phyloP scores from a whole-genome alignment of 2,888 invertebrate genomes.

The Sarcophaga rosellei region DNA sequence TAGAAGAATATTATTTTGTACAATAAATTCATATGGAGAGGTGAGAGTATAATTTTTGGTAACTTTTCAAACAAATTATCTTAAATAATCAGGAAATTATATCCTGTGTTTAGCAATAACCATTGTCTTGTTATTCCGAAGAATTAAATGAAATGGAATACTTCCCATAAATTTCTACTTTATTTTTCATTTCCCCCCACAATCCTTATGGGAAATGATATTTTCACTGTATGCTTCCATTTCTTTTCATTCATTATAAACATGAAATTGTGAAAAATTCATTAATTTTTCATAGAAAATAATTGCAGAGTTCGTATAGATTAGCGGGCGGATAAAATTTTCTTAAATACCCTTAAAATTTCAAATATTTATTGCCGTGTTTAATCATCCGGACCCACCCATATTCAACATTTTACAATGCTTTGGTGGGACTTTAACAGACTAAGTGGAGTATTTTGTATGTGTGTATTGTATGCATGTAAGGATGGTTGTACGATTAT shows the following conservation, averaged over 20 bases:
- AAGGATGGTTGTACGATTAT: conserved; percentile 4
- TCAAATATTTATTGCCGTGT: conserved; percentile 50
- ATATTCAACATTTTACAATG: conserved; percentile 30
- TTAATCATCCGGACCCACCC: conserved; percentile 62
- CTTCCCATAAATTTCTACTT: background rate
- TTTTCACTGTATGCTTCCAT: background rate
- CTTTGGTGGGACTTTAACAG: background rate
- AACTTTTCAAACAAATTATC: too few relatives aligned
- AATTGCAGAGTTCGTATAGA: conserved; percentile 35
- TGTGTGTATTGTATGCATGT: background rate
- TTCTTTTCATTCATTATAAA: background rate
- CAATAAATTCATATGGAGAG: too few relatives aligned
- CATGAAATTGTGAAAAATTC: conserved; percentile 13
- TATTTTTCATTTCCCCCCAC: background rate
- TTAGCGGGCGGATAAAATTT: conserved; percentile 62
- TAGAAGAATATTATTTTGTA: too few relatives aligned
- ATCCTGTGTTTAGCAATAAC: too few relatives aligned
- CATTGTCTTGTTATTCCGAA: too few relatives aligned
- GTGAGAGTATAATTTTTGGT: too few relatives aligned
- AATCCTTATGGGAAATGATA: background rate
- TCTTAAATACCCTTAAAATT: conserved; percentile 58
- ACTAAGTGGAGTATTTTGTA: background rate
- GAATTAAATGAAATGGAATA: background rate
- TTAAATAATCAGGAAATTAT: too few relatives aligned
- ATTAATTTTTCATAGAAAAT: conserved; percentile 49